Conservation (phyloP, 2,888 invertebrate species). For the Myathropa florea region DNA sequence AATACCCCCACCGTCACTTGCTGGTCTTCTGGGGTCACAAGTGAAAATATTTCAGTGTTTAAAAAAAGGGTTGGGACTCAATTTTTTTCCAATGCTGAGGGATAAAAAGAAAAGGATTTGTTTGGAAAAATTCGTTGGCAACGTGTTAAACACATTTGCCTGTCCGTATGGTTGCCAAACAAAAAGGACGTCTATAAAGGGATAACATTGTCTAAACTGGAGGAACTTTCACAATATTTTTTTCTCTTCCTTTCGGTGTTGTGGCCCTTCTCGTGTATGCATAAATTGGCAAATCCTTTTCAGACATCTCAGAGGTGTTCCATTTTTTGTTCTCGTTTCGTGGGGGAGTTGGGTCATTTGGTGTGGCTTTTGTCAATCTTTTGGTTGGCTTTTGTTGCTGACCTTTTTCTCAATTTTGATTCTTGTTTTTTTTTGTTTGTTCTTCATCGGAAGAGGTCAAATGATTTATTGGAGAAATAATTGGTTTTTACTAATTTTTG, state of each 20-base stretch:
- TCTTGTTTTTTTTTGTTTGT: not conserved
- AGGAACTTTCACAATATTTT: slow-evolving; percentile 39
- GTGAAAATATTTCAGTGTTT: slow-evolving; percentile 41
- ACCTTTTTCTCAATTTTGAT: not conserved
- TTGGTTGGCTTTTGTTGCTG: slow-evolving; percentile 11
- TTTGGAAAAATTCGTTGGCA: slow-evolving; percentile 62
- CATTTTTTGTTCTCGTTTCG: slow-evolving; percentile 2
- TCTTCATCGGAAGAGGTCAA: not conserved
- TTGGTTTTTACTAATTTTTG: slow-evolving; percentile 11
- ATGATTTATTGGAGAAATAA: not conserved
- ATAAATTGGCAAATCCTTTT: slow-evolving; percentile 62
- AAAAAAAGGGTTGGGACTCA: slow-evolving; percentile 9
- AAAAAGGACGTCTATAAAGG: slow-evolving; percentile 51
- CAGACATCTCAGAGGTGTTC: slow-evolving; percentile 40
- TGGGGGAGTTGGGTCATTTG: slow-evolving; percentile 40
- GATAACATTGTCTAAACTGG: slow-evolving; percentile 58
- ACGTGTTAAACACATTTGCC: slow-evolving; percentile 68
- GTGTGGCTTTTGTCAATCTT: slow-evolving; percentile 53
- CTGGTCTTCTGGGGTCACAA: not conserved
- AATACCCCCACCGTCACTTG: not conserved
- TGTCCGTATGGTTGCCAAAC: slow-evolving; percentile 64
- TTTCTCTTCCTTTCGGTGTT: slow-evolving; percentile 10
- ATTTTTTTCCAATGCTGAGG: not conserved
- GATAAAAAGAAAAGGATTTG: slow-evolving; percentile 38
- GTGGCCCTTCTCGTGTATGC: slow-evolving; percentile 4